Evolutionary conservation across 1,140 invertebrate species (phyloP), one percentile per base, ranked within the genome.

Genomic region (Procambarus virginalis): DNA sequence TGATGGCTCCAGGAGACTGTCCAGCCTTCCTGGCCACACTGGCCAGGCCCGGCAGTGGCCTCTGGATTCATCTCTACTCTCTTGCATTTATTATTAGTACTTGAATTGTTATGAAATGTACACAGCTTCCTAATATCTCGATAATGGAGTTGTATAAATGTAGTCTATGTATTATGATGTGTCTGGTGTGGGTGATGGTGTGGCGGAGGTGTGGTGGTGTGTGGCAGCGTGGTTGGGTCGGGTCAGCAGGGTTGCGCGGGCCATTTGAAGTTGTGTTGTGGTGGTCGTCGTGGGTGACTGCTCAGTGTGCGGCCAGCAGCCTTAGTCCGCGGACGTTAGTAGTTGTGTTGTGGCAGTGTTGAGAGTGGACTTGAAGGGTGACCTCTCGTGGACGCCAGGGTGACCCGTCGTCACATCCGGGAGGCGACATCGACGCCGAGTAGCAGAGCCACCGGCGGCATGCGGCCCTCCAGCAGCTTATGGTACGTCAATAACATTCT

Each of bases 251-350:
- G 68, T 34, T 73, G 68, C 68, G 68, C 68, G 68, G 68, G 68
- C 68, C 68, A 73, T 73, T 73, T 73, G 68, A 73, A 73, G 68
- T 73, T 34, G n/a, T 73, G 68, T 4, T 34, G n/a, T 22, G 68
- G 68, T 20, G 22, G 68, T 34, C n/a, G 68, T 34, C n/a, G 68
- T 34, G 22, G 68, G 68, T 73, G 60, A 64, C 60, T 34, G 22
- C 22, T 73, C 68, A 73, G 68, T 73, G 68, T 73, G 68, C 22
- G 68, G 68, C 68, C n/a, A 34, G 68, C 68, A 73, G 68, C 68
- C 68, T 34, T 22, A 73, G n/a, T 73, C 34, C 22, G n/a, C 68
- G 68, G 68, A 73, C 68, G 68, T 3, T 34, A 34, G 51, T 55
- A 73, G 68, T 14, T 22, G 68, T 73, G 68, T 73, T 55, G 68